Evolutionary conservation across 2,113 vertebrate genomes (phyloP), one percentile per base, ranked within the genome.

Genomic region (Corynorhinus townsendii): DNA sequence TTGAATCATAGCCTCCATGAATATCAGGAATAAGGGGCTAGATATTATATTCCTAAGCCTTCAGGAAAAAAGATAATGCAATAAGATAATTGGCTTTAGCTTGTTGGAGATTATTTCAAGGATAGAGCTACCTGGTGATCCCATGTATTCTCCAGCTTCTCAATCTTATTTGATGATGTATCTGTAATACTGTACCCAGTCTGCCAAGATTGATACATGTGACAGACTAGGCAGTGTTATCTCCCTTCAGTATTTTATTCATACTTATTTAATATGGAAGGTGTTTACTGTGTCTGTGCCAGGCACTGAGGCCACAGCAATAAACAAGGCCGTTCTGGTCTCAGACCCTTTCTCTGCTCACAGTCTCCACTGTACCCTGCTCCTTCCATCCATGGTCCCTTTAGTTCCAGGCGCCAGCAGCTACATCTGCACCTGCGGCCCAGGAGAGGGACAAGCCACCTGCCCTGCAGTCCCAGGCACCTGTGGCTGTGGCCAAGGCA

Each of bases 291-390:
- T 24, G 15, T 16, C 38, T 62, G 11, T 33, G 12, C 1, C 9
- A 40, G 19, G 28, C 47, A 59, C 14, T 22, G 62, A 84, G 10
- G 15, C 1, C 45, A 54, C 4, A 69, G 26, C 20, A 52, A 15
- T 30, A n/a, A 72, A 45, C 0, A 79, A 83, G 59, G 33, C 8
- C 15, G 5, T n/a, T 40, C 33, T 19, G 14, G 19, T 52, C 22
- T 87, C 33, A 79, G 20, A 47, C 6, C 3, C 11, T 16, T 24
- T 11, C n/a, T n/a, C 8, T 56, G 3, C 26, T 82, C 40, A 40
- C 33, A 7, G 1, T 0, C 5, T 47, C 24, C 86, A 3, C 3
- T n/a, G 1, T 26, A 38, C 1, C 16, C 30, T 66, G 5, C 4
- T 33, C 33, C 4, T 9, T 33, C 26, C n/a, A n/a, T n/a, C 10